Base-by-base conservation (phyloP, 2,888 invertebrate genomes). In the Anaspis maculata region DNA sequence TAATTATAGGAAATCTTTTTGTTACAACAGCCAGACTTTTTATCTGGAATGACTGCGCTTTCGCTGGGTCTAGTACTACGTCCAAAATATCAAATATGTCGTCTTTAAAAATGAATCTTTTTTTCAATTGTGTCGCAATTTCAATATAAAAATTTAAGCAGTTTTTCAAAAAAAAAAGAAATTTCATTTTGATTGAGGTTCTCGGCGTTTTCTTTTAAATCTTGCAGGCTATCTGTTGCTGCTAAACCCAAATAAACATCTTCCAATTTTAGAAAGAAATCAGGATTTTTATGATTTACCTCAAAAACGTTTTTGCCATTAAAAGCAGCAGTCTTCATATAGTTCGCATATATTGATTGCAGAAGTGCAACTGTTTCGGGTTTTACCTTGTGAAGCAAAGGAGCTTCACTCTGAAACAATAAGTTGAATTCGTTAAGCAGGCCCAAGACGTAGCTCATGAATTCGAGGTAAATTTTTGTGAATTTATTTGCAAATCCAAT, bases 401-500 rank as follows among this genome's bases (percentile, higher is more conserved):
- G 44, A 24, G 24, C 36, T 32, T 51, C 47, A 11, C 34, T 30
- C 33, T 54, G 49, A 42, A 53, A 52, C 11, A 52, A 25, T 2
- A 27, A 14, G 37, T 51, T 52, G 31, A 53, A 53, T 15, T 49
- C 39, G n/a, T 25, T 49, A 25, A 49, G 23, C n/a, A 51, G 24
- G 13, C 34, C 40, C 23, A 52, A 32, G 13, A 28, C 24, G 32
- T 54, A 51, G 13, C 40, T 34, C 48, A 53, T 49, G 30, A 53
- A 53, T 28, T 52, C 48, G 24, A 54, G 27, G 37, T 52, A 49
- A 15, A 51, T 32, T 34, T 42, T 28, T 12, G 54, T 50, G 27
- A 53, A 51, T 32, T 44, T 32, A 39, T 54, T 55, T 5, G 37
- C 30, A 13, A 7, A 5, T 19, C 5, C 19, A 19, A 9, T 6